Percentiles rank a stretch among this genome's conserved stretches.
Evolutionary conservation across 1,140 invertebrate species (phyloP).

Genomic region (Drosophila parabipectinata): DNA sequence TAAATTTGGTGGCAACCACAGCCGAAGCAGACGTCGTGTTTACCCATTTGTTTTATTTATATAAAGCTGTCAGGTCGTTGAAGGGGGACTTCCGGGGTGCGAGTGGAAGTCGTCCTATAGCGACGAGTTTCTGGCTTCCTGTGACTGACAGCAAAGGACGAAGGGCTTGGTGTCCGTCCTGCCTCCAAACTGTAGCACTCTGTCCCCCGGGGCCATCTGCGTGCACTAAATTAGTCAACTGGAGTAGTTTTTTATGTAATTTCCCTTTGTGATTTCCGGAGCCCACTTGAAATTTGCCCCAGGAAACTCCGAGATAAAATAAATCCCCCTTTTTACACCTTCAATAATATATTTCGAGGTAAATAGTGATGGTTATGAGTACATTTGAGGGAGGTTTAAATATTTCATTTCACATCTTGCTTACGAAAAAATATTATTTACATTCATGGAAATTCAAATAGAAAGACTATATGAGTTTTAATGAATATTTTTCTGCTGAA

Average conservation of each 20-base stretch:
- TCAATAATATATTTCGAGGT: constrained; percentile 1
- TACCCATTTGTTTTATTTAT: constrained; percentile 75
- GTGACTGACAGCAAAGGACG: constrained; percentile 34
- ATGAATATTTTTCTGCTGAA: no score
- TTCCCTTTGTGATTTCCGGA: constrained; percentile 52
- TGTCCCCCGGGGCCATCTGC: constrained; percentile 23
- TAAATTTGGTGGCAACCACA: constrained; percentile 76
- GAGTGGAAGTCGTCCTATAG: constrained; percentile 6
- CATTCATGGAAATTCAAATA: no score
- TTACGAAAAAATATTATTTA: no score
- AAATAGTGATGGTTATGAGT: no score
- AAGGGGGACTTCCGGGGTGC: not conserved
- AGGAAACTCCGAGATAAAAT: constrained; percentile 28
- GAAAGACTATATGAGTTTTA: no score
- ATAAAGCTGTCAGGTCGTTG: constrained; percentile 69
- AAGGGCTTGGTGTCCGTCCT: constrained; percentile 3
- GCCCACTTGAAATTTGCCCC: constrained; percentile 13
- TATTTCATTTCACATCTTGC: no score
- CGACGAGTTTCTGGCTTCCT: constrained; percentile 26
- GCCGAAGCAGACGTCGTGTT: constrained; percentile 33
- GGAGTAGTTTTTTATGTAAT: constrained; percentile 62
- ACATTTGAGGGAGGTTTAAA: no score
- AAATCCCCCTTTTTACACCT: constrained; percentile 19
- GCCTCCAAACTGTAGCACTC: constrained; percentile 15
- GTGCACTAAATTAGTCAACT: constrained; percentile 53